Percentiles rank a stretch among this genome's conserved stretches.
Evolutionary conservation across 2,113 vertebrate species (phyloP).

Genomic region (Caranx ignobilis): DNA sequence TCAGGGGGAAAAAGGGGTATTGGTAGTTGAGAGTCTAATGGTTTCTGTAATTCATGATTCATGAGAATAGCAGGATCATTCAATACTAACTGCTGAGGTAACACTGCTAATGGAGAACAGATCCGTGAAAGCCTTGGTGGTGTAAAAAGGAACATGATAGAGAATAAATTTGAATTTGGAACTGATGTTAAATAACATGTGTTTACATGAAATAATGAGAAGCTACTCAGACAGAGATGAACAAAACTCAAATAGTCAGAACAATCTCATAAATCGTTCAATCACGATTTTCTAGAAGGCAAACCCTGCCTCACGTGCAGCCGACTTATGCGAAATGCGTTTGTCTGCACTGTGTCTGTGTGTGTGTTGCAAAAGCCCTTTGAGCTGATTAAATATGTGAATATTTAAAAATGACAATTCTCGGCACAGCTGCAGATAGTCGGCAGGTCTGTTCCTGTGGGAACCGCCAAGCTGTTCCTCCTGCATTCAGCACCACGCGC

Average conservation of each 20-base stretch:
- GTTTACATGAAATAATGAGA: constrained; percentile 5
- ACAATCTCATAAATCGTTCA: constrained; percentile 25
- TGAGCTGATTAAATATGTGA: constrained; percentile 86
- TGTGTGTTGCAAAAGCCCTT: constrained; percentile 70
- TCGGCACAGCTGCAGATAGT: constrained; percentile 83
- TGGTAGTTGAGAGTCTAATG: constrained; percentile 30
- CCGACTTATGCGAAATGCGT: not conserved
- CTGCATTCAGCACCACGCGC: constrained; percentile 75
- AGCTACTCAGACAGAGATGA: constrained; percentile 34
- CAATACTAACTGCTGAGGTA: constrained; percentile 31
- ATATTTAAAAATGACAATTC: constrained; percentile 86
- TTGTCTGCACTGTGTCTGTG: constrained; percentile 3
- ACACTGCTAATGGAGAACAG: constrained; percentile 22
- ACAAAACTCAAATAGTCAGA: constrained; percentile 31
- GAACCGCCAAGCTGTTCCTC: constrained; percentile 83
- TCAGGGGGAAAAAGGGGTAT: constrained; percentile 6
- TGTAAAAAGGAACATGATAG: constrained; percentile 7
- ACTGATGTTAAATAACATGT: not conserved
- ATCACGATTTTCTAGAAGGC: constrained; percentile 24
- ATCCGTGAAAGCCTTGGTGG: not conserved
- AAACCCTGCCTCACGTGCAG: constrained; percentile 25
- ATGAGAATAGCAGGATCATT: constrained; percentile 28
- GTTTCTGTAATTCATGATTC: constrained; percentile 34
- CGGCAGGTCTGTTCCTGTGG: constrained; percentile 79
- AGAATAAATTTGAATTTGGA: constrained; percentile 18